A percentile compares a stretch with the other conserved stretches of the same genome.
Conservation (phyloP, 2,888 invertebrate genomes). For the Watsonalla binaria region DNA sequence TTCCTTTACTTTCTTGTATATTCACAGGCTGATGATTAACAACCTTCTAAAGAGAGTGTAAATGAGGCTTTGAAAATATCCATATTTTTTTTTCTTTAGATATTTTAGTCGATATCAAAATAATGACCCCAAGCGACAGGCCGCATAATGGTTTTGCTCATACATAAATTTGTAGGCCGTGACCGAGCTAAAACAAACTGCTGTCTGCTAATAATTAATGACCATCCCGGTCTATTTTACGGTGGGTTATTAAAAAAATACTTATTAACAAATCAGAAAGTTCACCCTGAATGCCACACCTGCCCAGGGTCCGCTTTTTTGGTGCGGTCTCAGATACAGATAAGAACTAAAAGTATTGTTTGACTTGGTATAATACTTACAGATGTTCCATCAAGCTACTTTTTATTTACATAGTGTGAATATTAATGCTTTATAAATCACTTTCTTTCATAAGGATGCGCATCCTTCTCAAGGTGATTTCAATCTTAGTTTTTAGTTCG, state of each 20-base stretch:
- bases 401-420: too few species aligned
- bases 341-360: slow-evolving; percentile 5
- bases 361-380: neutral
- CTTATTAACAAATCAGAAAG: slow-evolving; percentile 61
- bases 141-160: slow-evolving; percentile 65
- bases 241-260: slow-evolving; percentile 55
- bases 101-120: slow-evolving; percentile 11
- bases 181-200: slow-evolving; percentile 73
- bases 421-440: too few species aligned
- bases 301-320: slow-evolving; percentile 28
- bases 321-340: slow-evolving; percentile 11
- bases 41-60: too few species aligned
- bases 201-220: slow-evolving; percentile 66
- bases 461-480: too few species aligned
- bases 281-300: slow-evolving; percentile 46
- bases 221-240: slow-evolving; percentile 70
- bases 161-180: slow-evolving; percentile 69
- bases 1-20: too few species aligned
- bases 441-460: too few species aligned
- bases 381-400: too few species aligned
- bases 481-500: too few species aligned
- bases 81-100: slow-evolving; percentile 1
- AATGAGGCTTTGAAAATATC: too few species aligned
- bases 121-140: slow-evolving; percentile 63
- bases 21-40: too few species aligned